Evolutionary conservation across 2,113 vertebrate genomes (phyloP).

Genomic region (Tragulus kanchil): DNA sequence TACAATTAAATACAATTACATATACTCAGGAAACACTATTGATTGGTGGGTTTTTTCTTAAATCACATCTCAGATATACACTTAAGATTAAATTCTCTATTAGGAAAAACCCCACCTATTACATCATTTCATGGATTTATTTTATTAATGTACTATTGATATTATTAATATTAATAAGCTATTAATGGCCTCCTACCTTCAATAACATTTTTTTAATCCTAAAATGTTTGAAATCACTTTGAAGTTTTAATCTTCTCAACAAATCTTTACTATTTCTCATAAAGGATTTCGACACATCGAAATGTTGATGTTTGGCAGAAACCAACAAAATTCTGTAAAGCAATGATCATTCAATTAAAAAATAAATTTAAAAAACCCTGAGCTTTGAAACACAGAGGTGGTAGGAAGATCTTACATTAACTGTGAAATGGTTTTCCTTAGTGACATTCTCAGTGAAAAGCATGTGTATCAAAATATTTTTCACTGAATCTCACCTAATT

Average conservation of each 20-base stretch:
- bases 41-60: slow-evolving; percentile 25
- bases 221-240: slow-evolving; percentile 17
- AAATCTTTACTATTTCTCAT: not conserved
- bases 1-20: not conserved
- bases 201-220: slow-evolving; percentile 27
- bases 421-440: not conserved
- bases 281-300: not conserved
- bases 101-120: not conserved
- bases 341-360: no score
- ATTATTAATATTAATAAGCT: not conserved
- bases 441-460: not conserved
- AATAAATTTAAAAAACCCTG: not conserved
- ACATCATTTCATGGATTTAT: not conserved
- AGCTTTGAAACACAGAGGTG: not conserved
- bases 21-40: not conserved
- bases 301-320: no score
- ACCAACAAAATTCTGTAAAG: no score
- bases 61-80: not conserved
- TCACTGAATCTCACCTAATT: not conserved
- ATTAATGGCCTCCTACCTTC: not conserved
- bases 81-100: slow-evolving; percentile 14
- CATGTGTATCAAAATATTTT: not conserved
- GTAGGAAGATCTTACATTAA: not conserved
- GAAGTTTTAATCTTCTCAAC: not conserved
- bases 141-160: not conserved